Percentiles rank a stretch among this genome's conserved stretches.
These are phyloP conservation scores for Pseudopleuronectes americanus DNA, from an alignment of 2,797 vertebrate species.

Conservation along the genomic window DNA sequence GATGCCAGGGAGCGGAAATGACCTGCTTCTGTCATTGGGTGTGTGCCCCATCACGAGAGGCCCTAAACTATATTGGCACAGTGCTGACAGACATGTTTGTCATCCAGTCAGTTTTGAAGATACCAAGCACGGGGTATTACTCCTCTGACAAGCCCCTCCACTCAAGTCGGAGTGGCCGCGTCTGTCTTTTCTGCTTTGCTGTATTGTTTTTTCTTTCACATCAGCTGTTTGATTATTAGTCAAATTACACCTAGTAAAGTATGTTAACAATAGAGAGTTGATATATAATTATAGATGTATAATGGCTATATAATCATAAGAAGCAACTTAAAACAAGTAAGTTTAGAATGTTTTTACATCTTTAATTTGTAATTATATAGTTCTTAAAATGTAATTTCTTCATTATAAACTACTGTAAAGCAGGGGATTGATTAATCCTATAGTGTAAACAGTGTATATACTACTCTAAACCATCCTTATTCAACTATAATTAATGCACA, in stretches of 20 bases:
- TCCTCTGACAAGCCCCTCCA: slow-evolving; percentile 81
- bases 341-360: not conserved
- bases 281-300: not conserved
- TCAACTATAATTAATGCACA: slow-evolving; percentile 4
- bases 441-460: not conserved
- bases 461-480: not conserved
- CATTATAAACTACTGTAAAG: not conserved
- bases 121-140: slow-evolving; percentile 84
- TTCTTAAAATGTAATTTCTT: not conserved
- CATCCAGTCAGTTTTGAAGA: slow-evolving; percentile 87
- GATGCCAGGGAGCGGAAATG: slow-evolving; percentile 84
- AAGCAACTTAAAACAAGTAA: not conserved
- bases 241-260: slow-evolving; percentile 16
- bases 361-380: not conserved
- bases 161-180: slow-evolving; percentile 42
- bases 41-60: slow-evolving; percentile 87
- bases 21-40: slow-evolving; percentile 89
- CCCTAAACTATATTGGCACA: slow-evolving; percentile 89
- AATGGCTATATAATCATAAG: not conserved
- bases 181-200: slow-evolving; percentile 34
- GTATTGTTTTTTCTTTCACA: slow-evolving; percentile 3
- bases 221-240: slow-evolving; percentile 6
- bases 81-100: slow-evolving; percentile 88
- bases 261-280: not conserved
- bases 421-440: not conserved